Percentiles rank a stretch among this genome's conserved stretches.
Conservation (phyloP, 2,888 invertebrate species). For the Dioctria rufipes region DNA sequence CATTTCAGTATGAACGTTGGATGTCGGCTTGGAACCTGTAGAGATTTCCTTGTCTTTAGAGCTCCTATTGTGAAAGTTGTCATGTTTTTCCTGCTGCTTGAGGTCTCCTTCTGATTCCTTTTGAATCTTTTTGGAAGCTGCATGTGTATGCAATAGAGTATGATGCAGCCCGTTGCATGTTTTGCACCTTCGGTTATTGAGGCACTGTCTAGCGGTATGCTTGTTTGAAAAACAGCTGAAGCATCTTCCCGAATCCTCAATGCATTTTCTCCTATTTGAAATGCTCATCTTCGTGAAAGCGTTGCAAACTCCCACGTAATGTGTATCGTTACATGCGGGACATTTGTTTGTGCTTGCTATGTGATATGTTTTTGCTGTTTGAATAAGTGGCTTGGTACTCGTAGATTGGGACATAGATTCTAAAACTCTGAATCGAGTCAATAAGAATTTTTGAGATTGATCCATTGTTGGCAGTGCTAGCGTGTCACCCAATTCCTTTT, state of each 20-base stretch:
- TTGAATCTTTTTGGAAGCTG: too few relatives aligned
- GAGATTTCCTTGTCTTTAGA: not conserved
- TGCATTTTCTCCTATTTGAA: conserved; percentile 9
- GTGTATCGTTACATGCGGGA: too few relatives aligned
- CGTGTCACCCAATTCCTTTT: too few relatives aligned
- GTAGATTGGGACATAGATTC: conserved; percentile 3
- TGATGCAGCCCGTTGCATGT: not conserved
- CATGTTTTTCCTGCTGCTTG: not conserved
- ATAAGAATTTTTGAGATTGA: too few relatives aligned
- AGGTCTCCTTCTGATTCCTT: too few relatives aligned
- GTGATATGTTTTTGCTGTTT: too few relatives aligned
- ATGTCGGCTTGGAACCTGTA: not conserved
- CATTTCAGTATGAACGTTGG: not conserved
- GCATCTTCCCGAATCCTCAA: not conserved
- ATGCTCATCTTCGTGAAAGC: too few relatives aligned
- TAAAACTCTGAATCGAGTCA: not conserved
- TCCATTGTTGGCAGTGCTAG: too few relatives aligned
- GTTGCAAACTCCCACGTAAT: too few relatives aligned
- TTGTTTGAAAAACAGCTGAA: not conserved
- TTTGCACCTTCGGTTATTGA: not conserved
- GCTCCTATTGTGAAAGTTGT: not conserved
- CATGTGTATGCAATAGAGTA: not conserved
- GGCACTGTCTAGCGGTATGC: not conserved
- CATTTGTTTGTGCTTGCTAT: too few relatives aligned
- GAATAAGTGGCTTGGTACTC: not conserved